Percentiles rank a stretch among this genome's conserved stretches.
These are phyloP conservation scores for Gymnogyps californianus DNA, from an alignment of 2,113 vertebrate species.

Conservation along the genomic window DNA sequence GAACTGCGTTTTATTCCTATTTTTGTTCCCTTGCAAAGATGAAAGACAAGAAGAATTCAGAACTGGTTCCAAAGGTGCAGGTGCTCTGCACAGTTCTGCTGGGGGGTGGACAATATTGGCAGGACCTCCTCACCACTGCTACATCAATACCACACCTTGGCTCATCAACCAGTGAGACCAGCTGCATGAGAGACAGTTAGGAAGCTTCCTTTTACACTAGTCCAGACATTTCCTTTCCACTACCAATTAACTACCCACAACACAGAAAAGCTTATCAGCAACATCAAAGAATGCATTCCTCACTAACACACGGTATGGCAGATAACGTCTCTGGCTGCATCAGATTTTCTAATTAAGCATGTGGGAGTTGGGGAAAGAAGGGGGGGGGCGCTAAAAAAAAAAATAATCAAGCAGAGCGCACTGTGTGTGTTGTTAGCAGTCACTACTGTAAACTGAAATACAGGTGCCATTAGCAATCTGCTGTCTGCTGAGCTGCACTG, in stretches of 20 bases:
- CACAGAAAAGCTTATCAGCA: constrained; percentile 55
- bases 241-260: constrained; percentile 72
- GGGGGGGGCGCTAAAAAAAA: not conserved
- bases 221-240: constrained; percentile 68
- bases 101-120: constrained; percentile 21
- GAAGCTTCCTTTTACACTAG: constrained; percentile 61
- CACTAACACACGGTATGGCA: constrained; percentile 59
- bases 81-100: constrained; percentile 21
- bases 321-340: constrained; percentile 53
- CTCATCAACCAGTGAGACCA: constrained; percentile 58
- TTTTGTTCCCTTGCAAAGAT: constrained; percentile 45
- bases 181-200: constrained; percentile 61
- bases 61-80: constrained; percentile 61
- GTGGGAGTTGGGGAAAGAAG: not conserved
- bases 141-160: constrained; percentile 49
- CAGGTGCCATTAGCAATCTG: constrained; percentile 42
- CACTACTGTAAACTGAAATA: constrained; percentile 20
- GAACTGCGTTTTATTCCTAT: constrained; percentile 2
- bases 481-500: not conserved
- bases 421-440: constrained; percentile 5
- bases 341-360: constrained; percentile 56
- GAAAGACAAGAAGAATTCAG: constrained; percentile 41
- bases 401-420: not conserved
- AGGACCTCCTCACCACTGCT: constrained; percentile 10
- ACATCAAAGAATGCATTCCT: constrained; percentile 53